These are phyloP conservation scores for Hyaena hyaena DNA, from an alignment of 2,113 vertebrate species.

Conservation along the genomic window DNA sequence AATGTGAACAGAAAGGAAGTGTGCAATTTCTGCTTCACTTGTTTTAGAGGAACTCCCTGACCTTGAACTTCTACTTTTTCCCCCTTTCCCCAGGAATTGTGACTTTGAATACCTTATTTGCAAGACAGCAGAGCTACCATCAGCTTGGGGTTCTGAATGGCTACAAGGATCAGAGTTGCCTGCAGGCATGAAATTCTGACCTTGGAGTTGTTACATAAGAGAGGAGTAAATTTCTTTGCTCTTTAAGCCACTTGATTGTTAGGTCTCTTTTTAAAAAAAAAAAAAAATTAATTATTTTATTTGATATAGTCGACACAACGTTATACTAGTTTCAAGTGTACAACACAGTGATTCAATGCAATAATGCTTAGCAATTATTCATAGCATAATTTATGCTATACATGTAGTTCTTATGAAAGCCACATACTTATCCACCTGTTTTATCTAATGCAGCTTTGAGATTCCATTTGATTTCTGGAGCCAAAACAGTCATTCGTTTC, in stretches of 20 bases:
- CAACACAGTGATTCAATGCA: neutral
- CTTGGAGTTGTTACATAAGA: neutral
- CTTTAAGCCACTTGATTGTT: neutral
- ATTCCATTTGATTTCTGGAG: neutral
- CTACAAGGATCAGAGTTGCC: neutral
- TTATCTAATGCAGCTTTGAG: neutral
- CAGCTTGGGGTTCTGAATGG: neutral
- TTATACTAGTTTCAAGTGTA: neutral
- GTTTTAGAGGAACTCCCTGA: neutral
- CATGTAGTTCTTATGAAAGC: neutral
- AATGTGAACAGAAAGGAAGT: neutral
- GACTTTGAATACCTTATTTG: neutral
- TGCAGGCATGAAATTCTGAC: conserved; percentile 1
- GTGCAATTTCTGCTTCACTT: neutral
- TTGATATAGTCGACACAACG: neutral
- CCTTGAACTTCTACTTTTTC: neutral
- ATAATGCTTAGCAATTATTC: too few species aligned
- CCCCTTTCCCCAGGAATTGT: neutral
- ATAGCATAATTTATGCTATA: neutral
- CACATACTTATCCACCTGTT: neutral
- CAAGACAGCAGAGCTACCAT: neutral
- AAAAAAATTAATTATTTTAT: neutral
- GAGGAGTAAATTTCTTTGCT: neutral
- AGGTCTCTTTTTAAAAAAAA: neutral
- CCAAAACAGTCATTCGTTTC: neutral